These are phyloP conservation scores for Gallirallus australis DNA, from an alignment of 2,797 vertebrate species.

Conservation along the genomic window DNA sequence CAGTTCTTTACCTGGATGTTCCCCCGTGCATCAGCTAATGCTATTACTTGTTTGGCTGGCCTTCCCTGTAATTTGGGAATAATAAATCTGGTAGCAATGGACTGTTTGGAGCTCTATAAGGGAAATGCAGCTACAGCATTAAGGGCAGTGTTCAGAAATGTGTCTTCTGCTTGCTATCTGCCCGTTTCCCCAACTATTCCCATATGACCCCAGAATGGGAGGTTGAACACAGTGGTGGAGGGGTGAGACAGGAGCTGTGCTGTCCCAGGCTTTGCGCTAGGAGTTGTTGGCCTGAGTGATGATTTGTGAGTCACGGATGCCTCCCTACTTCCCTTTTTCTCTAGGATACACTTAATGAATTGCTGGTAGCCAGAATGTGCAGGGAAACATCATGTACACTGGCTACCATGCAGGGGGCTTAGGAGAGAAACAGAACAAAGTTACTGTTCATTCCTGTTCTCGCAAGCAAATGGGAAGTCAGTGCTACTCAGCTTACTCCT, in stretches of 20 bases:
- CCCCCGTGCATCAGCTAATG: background rate
- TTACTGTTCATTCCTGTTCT: background rate
- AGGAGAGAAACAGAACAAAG: background rate
- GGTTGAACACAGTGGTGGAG: background rate
- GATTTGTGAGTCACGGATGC: background rate
- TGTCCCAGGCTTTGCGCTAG: background rate
- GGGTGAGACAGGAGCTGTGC: background rate
- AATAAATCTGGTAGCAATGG: background rate
- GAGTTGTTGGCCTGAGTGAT: background rate
- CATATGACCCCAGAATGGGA: background rate
- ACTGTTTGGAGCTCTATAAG: background rate
- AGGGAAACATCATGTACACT: background rate
- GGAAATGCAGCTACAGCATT: background rate
- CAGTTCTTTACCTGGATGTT: background rate
- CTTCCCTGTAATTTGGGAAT: background rate
- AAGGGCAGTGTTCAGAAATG: background rate
- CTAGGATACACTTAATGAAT: fast-evolving
- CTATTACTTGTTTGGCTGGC: background rate
- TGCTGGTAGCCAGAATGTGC: background rate
- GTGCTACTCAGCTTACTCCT: background rate
- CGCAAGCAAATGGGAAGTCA: background rate
- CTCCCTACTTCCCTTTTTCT: background rate
- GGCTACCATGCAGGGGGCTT: fast-evolving
- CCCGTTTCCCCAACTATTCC: background rate
- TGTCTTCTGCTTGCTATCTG: background rate